Evolutionary conservation across 2,797 vertebrate genomes (phyloP), one percentile per base, ranked within the genome.

Genomic region (Carduelis carduelis): DNA sequence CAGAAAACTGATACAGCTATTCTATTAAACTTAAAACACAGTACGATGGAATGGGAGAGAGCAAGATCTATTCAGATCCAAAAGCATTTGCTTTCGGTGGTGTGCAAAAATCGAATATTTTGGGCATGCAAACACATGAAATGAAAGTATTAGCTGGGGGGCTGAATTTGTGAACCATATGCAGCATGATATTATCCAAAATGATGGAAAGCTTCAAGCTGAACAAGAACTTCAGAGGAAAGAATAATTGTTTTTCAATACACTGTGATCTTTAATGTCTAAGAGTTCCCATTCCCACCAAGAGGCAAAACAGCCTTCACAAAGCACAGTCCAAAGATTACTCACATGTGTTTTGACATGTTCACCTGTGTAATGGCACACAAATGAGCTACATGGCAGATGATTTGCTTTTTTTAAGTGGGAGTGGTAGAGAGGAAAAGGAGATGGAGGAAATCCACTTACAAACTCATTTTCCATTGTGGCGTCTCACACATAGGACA

Each of bases 101-200:
- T 52, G 43, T 6, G 2, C 24, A 87, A 85, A 85, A 83, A 59
- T 59, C 27, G 59, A 78, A 9, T 85, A 81, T 50, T 92, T 91
- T 64, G 66, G 50, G 37, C 80, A 88, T 69, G 44, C 57, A 79
- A 95, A 95, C 64, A 86, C 53, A 86, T 22, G 41, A 84, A 90
- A 90, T 69, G 32, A 86, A 93, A 96, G 85, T 60, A 88, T 64
- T 91, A 86, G 74, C 80, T 50, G 66, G 41, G 69, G 55, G 87
- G 30, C 14, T 79, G 41, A 92, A 86, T 89, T 72, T 83, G 41
- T 78, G 60, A 93, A 82, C 77, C 28, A 66, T 39, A 68, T 74
- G 74, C 70, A 91, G 41, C 44, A 53, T 23, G 71, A 39, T 72
- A 84, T 75, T 75, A 76, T 18, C 50, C 77, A 63, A 88, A 94